Base-by-base conservation (phyloP, 1,140 invertebrate species). In the Centruroides sculpturatus region DNA sequence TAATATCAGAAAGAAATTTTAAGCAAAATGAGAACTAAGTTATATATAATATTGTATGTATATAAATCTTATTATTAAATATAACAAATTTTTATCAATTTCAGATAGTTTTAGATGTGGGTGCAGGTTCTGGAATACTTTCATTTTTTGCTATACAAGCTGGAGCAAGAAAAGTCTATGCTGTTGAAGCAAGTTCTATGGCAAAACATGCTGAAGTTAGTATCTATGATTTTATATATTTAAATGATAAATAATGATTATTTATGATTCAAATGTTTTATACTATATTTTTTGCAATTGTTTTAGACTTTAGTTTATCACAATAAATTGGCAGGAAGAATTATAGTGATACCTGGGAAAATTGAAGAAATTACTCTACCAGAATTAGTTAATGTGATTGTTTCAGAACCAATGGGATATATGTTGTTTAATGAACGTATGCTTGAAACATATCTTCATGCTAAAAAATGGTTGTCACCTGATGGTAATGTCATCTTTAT, bases 351-450 rank as follows among this genome's bases (percentile, higher is more conserved):
- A 69, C 85, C 93, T 53, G 96, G 96, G 7, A 99, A 99, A 81
- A 94, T 99, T 66, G 96, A 99, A 77, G 96, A 99, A 78, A 91
- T 99, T 53, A 86, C 89, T 61, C 74, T 99, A 61, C 92, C 93
- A 5, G 94, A 98, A 75, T 82, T 81, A 68, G 94, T 98, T 11
- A 95, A 99, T 77, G 84, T 96, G 41, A 97, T 99, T 68, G 93
- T 99, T 63, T 98, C 93, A 8, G 96, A 99, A 76, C 96, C 96
- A 0, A 99, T 99, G 96, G 96, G 96, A 36, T 99, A 99, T 71
- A 99, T 99, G 96, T 77, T 99, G 10, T 97, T 97, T 71, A 99
- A 99, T 77, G 96, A 99, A 76, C 80, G 96, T 66, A 99, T 99
- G 96, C 77, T 99, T 63, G 96, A 99, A 78, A 97, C 93, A 5